phyloP scores from a whole-genome alignment of 2,797 vertebrate genomes.

The Myoxocephalus aenaeus region DNA sequence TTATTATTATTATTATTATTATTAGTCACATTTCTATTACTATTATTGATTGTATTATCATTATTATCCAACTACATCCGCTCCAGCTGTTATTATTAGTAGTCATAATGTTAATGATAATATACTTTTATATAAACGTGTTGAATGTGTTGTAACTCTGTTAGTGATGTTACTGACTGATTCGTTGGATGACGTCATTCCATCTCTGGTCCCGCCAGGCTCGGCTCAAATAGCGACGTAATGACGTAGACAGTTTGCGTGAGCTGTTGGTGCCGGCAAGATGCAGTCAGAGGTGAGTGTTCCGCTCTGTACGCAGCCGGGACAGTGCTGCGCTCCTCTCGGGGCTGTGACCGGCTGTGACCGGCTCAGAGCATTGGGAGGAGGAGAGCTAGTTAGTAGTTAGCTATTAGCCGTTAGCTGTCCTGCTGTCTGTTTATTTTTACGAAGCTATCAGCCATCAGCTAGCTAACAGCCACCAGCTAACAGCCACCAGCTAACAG shows the following conservation, averaged over 20 bases:
- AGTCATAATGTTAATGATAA: too few species aligned
- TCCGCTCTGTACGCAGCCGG: too few species aligned
- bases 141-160: too few species aligned
- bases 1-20: too few species aligned
- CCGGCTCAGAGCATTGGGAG: background rate
- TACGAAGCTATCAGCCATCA: background rate
- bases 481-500: background rate
- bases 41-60: too few species aligned
- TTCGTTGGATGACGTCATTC: background rate
- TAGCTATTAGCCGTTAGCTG: constrained; percentile 8
- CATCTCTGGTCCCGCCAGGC: background rate
- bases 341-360: too few species aligned
- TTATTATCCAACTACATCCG: too few species aligned
- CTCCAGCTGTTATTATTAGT: too few species aligned
- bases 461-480: background rate
- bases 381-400: background rate
- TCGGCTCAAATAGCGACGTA: background rate
- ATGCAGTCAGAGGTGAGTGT: constrained; percentile 61
- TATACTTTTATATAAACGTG: too few species aligned
- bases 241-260: background rate
- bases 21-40: too few species aligned
- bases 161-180: too few species aligned
- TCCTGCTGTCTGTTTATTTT: background rate
- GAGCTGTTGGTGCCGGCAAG: background rate
- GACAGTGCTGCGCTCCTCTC: rapidly evolving